These are phyloP conservation scores for Sebastolobus altivelis DNA, from an alignment of 2,797 vertebrate species.

Conservation along the genomic window DNA sequence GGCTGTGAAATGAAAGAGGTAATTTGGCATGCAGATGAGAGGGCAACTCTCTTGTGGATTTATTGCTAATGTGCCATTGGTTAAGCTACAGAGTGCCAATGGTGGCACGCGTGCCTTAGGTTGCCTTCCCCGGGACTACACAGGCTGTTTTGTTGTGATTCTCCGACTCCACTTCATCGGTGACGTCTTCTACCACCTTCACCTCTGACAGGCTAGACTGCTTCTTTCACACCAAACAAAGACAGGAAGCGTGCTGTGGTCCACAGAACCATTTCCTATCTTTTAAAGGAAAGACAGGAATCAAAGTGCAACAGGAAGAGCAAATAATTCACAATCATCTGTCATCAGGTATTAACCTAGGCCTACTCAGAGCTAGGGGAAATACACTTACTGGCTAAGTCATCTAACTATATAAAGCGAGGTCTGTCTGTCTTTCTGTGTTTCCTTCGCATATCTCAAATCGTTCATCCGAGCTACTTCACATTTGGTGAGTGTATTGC, in stretches of 20 bases:
- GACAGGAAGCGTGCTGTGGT: slow-evolving; percentile 24
- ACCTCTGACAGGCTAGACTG: background rate
- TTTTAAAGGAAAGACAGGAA: slow-evolving; percentile 13
- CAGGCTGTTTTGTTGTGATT: background rate
- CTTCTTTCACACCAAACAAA: slow-evolving; percentile 20
- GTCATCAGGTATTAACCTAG: slow-evolving; percentile 7
- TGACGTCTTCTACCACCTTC: background rate
- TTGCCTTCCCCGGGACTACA: background rate
- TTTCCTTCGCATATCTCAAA: too few species aligned
- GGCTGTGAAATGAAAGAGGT: background rate
- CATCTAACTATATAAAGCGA: too few species aligned
- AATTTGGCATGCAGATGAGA: too few species aligned
- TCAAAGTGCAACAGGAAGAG: slow-evolving; percentile 23
- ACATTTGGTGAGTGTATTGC: too few species aligned
- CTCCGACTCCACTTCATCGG: background rate
- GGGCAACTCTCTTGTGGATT: background rate
- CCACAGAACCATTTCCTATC: background rate
- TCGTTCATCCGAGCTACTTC: too few species aligned
- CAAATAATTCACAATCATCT: slow-evolving; percentile 32
- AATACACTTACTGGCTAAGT: background rate
- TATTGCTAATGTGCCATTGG: too few species aligned
- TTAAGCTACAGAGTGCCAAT: too few species aligned
- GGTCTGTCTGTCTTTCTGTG: too few species aligned
- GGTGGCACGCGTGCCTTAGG: background rate
- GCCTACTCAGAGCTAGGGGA: background rate